Evolutionary conservation across 2,797 vertebrate genomes (phyloP).

Genomic region (Nannoperca australis): DNA sequence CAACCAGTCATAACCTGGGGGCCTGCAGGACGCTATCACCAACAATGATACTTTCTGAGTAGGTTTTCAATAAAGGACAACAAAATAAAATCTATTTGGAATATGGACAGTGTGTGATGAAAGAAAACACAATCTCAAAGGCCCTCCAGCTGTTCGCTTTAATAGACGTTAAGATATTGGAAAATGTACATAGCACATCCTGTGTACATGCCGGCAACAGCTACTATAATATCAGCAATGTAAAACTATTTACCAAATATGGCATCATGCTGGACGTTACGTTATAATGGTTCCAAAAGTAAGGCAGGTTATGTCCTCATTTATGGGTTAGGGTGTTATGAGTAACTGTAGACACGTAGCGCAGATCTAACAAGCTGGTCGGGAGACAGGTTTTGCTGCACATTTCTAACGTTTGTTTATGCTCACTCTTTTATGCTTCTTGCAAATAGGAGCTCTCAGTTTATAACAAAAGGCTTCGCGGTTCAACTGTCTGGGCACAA

Average conservation of each 20-base stretch:
- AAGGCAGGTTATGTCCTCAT: not conserved
- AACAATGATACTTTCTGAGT: constrained; percentile 19
- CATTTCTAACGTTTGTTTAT: not conserved
- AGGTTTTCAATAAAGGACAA: constrained; percentile 32
- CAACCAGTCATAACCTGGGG: constrained; percentile 32
- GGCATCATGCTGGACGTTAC: not conserved
- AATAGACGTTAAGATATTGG: constrained; percentile 41
- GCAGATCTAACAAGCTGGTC: not conserved
- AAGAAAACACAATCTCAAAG: constrained; percentile 51
- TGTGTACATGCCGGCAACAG: constrained; percentile 10
- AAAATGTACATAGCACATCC: constrained; percentile 36
- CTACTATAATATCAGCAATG: not conserved
- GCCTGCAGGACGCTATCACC: constrained; percentile 1
- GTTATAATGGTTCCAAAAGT: not conserved
- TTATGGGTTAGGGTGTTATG: not conserved
- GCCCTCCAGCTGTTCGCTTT: constrained; percentile 52
- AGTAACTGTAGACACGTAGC: not conserved
- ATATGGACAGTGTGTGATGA: constrained; percentile 23
- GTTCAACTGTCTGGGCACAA: too few relatives aligned
- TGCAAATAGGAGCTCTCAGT: not conserved
- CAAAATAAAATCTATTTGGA: constrained; percentile 44
- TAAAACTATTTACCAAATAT: not conserved
- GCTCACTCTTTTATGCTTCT: too few relatives aligned
- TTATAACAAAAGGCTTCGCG: not conserved
- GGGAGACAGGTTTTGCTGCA: not conserved